Evolutionary conservation across 2,888 invertebrate species (phyloP).

Genomic region (Polylopha cassiicola): DNA sequence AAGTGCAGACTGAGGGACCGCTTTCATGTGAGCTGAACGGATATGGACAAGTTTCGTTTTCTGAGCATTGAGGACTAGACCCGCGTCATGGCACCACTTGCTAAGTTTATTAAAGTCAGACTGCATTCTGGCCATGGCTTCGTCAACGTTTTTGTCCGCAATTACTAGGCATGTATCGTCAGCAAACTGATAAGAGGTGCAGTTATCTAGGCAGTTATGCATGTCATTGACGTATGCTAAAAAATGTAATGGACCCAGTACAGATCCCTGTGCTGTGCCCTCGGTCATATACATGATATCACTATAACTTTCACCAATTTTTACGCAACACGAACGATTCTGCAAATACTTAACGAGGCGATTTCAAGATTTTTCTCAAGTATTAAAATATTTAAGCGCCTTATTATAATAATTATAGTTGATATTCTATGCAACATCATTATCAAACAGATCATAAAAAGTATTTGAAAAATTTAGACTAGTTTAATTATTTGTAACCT

Average conservation of each 20-base stretch:
- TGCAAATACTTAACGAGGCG: too few relatives aligned
- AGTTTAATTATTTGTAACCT: too few relatives aligned
- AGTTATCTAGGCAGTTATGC: background rate
- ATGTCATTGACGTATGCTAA: slow-evolving; percentile 7
- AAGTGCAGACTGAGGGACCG: too few relatives aligned
- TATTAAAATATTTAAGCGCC: too few relatives aligned
- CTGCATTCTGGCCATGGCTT: background rate
- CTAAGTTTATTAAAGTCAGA: background rate
- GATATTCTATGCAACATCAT: too few relatives aligned
- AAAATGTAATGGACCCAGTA: slow-evolving; percentile 6
- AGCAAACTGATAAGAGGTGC: slow-evolving; percentile 3
- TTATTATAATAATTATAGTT: too few relatives aligned
- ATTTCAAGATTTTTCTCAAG: too few relatives aligned
- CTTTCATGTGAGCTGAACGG: background rate
- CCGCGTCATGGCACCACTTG: slow-evolving; percentile 2
- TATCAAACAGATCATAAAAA: too few relatives aligned
- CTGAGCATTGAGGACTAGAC: slow-evolving; percentile 1
- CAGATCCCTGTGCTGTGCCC: slow-evolving; percentile 10
- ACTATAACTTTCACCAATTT: background rate
- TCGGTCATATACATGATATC: background rate
- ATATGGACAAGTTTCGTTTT: slow-evolving; percentile 7
- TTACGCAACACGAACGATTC: background rate
- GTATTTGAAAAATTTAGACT: too few relatives aligned
- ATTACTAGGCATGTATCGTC: slow-evolving; percentile 5
- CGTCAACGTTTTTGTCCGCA: background rate